phyloP scores from a whole-genome alignment of 2,888 invertebrate species.

The Agrochola lota region DNA sequence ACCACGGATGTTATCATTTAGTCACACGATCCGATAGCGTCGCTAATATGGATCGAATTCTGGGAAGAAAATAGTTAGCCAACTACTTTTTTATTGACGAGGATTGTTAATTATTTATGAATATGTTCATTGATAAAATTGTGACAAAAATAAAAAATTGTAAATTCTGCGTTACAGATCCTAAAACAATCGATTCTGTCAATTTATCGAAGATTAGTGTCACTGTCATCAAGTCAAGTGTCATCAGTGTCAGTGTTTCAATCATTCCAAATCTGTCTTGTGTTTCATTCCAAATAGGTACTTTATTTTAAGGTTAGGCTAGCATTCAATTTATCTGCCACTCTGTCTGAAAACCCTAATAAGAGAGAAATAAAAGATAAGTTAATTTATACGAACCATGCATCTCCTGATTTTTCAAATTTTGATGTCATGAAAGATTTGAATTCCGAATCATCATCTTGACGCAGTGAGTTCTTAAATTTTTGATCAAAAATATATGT shows the following conservation, averaged over 20 bases:
- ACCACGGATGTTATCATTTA: background rate
- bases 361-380: slow-evolving; percentile 41
- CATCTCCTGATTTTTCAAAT: slow-evolving; percentile 10
- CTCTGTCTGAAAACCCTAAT: slow-evolving; percentile 28
- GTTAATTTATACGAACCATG: background rate
- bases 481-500: slow-evolving; percentile 43
- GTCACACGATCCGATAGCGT: background rate
- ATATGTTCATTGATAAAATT: background rate
- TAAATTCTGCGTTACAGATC: slow-evolving; percentile 11
- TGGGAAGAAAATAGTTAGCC: no score
- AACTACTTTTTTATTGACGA: no score
- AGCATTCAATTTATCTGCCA: slow-evolving; percentile 40
- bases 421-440: slow-evolving; percentile 33
- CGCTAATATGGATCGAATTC: background rate
- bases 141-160: background rate
- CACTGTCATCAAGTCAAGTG: slow-evolving; percentile 7
- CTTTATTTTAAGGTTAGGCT: slow-evolving; percentile 3
- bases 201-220: background rate
- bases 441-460: slow-evolving; percentile 55
- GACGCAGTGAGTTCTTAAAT: slow-evolving; percentile 41
- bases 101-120: background rate
- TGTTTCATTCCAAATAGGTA: background rate
- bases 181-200: background rate
- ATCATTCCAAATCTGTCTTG: background rate
- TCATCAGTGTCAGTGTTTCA: background rate